These are phyloP conservation scores for Typhlichthys eigenmanni DNA, from an alignment of 2,797 vertebrate species.

Conservation along the genomic window DNA sequence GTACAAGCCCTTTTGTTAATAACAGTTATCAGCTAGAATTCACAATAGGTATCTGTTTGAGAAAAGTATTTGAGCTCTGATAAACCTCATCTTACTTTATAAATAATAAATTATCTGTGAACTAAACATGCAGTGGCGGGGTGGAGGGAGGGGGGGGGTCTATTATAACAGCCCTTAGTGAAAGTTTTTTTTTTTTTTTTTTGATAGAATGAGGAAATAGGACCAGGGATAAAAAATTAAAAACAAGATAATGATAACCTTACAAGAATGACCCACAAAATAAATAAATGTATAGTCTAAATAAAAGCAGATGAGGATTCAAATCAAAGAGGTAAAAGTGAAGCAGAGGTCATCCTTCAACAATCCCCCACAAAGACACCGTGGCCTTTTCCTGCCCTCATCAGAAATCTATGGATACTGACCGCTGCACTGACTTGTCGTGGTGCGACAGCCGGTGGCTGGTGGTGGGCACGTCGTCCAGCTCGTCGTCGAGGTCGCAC, in stretches of 20 bases:
- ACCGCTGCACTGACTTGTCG: constrained; percentile 99
- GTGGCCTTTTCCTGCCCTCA: constrained; percentile 74
- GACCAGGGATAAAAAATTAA: constrained; percentile 33
- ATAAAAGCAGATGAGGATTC: not conserved
- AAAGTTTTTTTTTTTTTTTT: constrained; percentile 22
- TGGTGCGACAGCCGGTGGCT: constrained; percentile 97
- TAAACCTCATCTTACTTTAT: constrained; percentile 46
- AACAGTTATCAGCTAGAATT: constrained; percentile 54
- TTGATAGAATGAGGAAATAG: constrained; percentile 45
- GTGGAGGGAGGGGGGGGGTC: constrained; percentile 48
- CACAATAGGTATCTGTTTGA: constrained; percentile 31
- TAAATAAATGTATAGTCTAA: not conserved
- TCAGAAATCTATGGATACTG: constrained; percentile 96
- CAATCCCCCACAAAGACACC: constrained; percentile 49
- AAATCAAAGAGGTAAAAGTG: constrained; percentile 35
- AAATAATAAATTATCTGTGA: constrained; percentile 27
- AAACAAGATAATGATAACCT: constrained; percentile 27
- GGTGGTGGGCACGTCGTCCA: constrained; percentile 97
- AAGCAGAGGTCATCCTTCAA: constrained; percentile 47
- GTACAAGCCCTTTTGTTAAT: constrained; percentile 61
- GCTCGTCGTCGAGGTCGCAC: constrained; percentile 93
- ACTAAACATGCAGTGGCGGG: constrained; percentile 41
- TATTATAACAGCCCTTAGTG: constrained; percentile 51
- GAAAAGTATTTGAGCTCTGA: constrained; percentile 42
- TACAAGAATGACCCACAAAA: not conserved